These are phyloP conservation scores for Eurytemora carolleeae DNA, from an alignment of 1,140 invertebrate species.

Conservation along the genomic window DNA sequence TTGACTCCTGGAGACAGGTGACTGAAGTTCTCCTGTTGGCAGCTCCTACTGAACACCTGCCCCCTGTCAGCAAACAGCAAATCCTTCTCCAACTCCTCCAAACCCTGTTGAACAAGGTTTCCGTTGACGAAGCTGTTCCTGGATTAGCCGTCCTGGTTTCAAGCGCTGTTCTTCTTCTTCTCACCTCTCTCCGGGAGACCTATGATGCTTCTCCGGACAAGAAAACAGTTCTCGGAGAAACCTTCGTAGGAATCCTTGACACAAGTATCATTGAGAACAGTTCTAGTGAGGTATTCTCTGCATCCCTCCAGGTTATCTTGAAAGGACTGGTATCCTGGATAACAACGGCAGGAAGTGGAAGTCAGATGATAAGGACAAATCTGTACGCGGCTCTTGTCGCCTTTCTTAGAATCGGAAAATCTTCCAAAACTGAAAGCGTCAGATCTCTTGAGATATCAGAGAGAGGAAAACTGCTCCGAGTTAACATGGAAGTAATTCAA, in stretches of 20 bases:
- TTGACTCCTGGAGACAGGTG: conserved; percentile 14
- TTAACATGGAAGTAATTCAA: conserved; percentile 8
- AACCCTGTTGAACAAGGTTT: conserved; percentile 12
- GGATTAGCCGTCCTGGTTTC: conserved; percentile 9
- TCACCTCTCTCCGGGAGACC: conserved; percentile 6
- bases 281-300: neutral
- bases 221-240: neutral
- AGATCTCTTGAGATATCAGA: neutral
- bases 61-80: conserved; percentile 8
- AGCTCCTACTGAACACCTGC: neutral
- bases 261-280: neutral
- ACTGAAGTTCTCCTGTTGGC: conserved; percentile 8
- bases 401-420: conserved; percentile 13
- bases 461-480: conserved; percentile 3
- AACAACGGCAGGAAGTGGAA: neutral
- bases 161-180: conserved; percentile 4
- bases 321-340: conserved; percentile 14
- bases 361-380: conserved; percentile 10
- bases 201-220: conserved; percentile 1
- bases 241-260: conserved; percentile 6
- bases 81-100: conserved; percentile 8
- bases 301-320: conserved; percentile 2
- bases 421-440: neutral
- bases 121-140: neutral
- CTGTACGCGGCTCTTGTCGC: conserved; percentile 7